Conservation (phyloP, 2,113 vertebrate species). For the Orycteropus afer region DNA sequence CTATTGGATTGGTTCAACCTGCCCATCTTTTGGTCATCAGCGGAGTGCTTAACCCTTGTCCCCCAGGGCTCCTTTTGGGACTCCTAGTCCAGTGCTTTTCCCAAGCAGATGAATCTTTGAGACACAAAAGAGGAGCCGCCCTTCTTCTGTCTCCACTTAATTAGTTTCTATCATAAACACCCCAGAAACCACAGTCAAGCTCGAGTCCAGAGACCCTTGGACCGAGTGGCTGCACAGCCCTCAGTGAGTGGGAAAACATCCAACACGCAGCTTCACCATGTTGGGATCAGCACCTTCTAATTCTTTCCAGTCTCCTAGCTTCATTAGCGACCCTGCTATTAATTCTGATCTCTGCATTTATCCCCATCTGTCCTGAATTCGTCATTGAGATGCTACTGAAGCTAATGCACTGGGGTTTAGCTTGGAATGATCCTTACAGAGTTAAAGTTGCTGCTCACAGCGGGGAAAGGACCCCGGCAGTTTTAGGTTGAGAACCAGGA, state of each 20-base stretch:
- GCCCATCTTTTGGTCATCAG: background rate
- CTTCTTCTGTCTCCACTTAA: background rate
- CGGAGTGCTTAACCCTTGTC: background rate
- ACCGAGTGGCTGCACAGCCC: rapidly evolving
- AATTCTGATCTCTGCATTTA: conserved; percentile 34
- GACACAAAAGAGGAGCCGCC: rapidly evolving
- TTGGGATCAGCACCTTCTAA: conserved; percentile 55
- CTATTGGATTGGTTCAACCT: too few species aligned
- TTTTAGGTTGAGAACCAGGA: background rate
- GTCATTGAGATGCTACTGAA: conserved; percentile 62
- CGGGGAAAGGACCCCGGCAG: rapidly evolving
- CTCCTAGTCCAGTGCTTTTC: too few species aligned
- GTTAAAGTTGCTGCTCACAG: background rate
- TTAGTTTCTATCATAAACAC: background rate
- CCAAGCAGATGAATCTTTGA: background rate
- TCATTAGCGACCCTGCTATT: conserved; percentile 71
- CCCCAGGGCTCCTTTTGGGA: background rate
- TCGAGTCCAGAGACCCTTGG: background rate
- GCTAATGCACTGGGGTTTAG: conserved; percentile 38
- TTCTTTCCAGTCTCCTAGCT: conserved; percentile 58
- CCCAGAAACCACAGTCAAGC: background rate
- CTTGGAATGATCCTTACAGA: background rate
- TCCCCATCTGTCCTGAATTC: conserved; percentile 74
- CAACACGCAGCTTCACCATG: rapidly evolving
- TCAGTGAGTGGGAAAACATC: background rate